Base-by-base conservation (phyloP, 2,888 invertebrate species). In the Eutolmus rufibarbis region DNA sequence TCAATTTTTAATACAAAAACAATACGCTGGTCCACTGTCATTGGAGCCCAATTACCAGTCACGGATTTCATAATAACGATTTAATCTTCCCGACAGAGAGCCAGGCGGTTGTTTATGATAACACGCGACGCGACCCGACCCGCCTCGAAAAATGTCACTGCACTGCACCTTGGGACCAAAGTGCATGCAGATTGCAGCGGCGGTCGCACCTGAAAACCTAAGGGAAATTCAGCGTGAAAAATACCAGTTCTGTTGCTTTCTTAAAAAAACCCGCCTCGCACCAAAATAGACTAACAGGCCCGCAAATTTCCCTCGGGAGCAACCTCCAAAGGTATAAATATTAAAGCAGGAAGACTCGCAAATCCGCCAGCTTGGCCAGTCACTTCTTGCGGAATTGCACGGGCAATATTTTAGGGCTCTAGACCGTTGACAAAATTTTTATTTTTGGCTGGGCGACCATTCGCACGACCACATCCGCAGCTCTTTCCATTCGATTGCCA, bases 1-100 rank as follows among this genome's bases (percentile, higher is more conserved):
- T 86, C 86, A 74, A 86, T 86, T 76, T 34, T 86, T 28, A 16
- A 51, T 31, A 46, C 86, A 86, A 76, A 86, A 86, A 86, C 86
- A 86, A 76, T 19, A 74, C 4, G 31, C 74, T 76, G 34, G 43
- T 40, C 31, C 43, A 46, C 85, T 76, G 51, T 74, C 74, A 74
- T 74, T 85, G 85, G 43, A 28, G 28, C 8, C 74, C 34, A 34
- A 66, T 19, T 66, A n/a, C 37, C 66, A 34, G 34, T 28, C 74
- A 37, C 34, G 31, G 74, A n/a, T 74, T 31, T 74, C 74, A 37
- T 74, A 74, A 74, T 74, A 74, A 28, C 74, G 74, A 74, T 74
- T 74, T 16, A 19, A 56, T 56, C 56, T n/a, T 56, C n/a, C n/a
- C 12, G 43, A 28, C 74, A 34, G 74, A 74, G 14, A 12, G 31